Evolutionary conservation across 1,140 invertebrate species (phyloP).

Genomic region (Vanessa atalanta): DNA sequence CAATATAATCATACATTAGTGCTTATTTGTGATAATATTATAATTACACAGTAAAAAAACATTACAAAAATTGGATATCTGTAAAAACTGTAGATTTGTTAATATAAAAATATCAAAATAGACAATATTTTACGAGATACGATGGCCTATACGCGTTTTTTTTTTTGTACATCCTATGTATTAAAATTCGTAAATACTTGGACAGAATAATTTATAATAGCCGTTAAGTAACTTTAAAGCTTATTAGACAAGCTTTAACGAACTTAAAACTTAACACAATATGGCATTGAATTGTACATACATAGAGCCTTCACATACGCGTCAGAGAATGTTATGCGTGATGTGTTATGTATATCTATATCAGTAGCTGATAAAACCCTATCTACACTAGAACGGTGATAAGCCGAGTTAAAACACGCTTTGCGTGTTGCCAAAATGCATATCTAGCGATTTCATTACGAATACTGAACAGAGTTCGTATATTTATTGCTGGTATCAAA

Average conservation of each 20-base stretch:
- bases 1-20: conserved; percentile 1
- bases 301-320: conserved; percentile 20
- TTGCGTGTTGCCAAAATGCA: conserved; percentile 54
- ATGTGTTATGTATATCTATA: conserved; percentile 49
- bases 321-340: conserved; percentile 10
- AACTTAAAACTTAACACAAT: conserved; percentile 31
- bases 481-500: neutral
- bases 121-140: neutral
- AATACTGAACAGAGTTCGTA: conserved; percentile 36
- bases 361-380: conserved; percentile 61
- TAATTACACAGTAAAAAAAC: neutral
- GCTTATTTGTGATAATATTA: neutral
- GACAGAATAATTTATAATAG: conserved; percentile 34
- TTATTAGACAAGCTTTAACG: conserved; percentile 29
- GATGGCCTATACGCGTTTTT: conserved; percentile 1
- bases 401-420: conserved; percentile 52
- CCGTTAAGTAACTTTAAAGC: conserved; percentile 43
- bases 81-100: neutral
- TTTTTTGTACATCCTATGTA: conserved; percentile 8
- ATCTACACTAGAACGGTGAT: conserved; percentile 58
- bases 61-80: neutral
- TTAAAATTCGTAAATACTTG: conserved; percentile 23
- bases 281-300: conserved; percentile 34
- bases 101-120: neutral
- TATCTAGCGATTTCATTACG: conserved; percentile 46